Base-by-base conservation (phyloP, 2,797 vertebrate genomes). In the Melanotaenia trifasciata region DNA sequence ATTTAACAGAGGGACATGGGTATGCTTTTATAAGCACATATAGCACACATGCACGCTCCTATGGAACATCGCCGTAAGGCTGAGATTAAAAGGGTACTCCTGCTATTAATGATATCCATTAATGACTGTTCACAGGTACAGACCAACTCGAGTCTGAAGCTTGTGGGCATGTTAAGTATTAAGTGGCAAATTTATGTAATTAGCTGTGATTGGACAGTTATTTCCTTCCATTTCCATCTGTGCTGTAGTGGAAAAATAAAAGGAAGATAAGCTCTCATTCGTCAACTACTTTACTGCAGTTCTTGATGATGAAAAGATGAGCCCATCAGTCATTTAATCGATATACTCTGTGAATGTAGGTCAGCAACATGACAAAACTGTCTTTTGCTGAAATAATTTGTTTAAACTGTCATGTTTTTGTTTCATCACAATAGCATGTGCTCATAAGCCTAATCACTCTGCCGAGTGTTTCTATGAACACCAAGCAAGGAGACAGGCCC, bases 171-270 rank as follows among this genome's bases (percentile, higher is more conserved):
- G 72, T 79, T 67, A 38, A 73, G 56, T 40, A 64, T 69, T 72
- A 70, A 79, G 38, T 58, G 51, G 54, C 20, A 74, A 64, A 79
- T 80, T 58, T 70, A 59, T 61, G 63, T 73, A 76, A 84, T 88
- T 76, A 73, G 20, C 59, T 65, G 28, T 75, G 68, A 78, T 72
- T 82, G 70, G 70, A 63, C 26, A 38, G 45, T 64, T 78, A 53
- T 75, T 81, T 74, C 51, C 67, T 78, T 26, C 47, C 33, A 35
- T 57, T 62, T 61, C 51, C 70, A 53, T 22, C 12, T 40, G 36
- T 54, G 59, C 22, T 72, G 51, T 57, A 45, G 36, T 36, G n/a
- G 43, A 53, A 38, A 64, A 51, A 50, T 51, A 58, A 66, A 61
- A 62, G 3, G 38, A 74, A 58, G 64, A 53, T 66, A 62, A 67